These are phyloP conservation scores for Cryptops parisi DNA, from an alignment of 2,888 invertebrate genomes.

Conservation along the genomic window DNA sequence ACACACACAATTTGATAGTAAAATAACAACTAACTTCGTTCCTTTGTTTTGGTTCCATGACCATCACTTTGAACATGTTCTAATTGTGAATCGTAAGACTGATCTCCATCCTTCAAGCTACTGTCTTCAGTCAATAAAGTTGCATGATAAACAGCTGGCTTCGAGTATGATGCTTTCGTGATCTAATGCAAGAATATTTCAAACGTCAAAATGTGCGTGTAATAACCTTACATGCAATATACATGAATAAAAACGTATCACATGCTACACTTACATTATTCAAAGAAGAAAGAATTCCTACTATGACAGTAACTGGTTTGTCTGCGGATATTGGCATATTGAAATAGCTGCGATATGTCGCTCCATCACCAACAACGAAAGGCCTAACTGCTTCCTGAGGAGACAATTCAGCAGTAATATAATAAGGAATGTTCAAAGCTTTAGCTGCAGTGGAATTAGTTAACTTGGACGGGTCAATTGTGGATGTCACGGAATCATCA, in stretches of 20 bases:
- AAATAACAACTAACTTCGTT: too few relatives aligned
- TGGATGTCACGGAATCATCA: conserved; percentile 41
- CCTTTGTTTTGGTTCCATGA: too few relatives aligned
- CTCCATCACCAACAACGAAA: conserved; percentile 63
- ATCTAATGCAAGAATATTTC: conserved; percentile 10
- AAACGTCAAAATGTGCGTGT: neutral
- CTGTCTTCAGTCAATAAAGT: neutral
- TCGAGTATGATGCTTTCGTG: conserved; percentile 19
- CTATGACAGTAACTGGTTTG: conserved; percentile 46
- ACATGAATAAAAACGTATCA: too few relatives aligned
- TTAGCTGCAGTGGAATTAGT: conserved; percentile 51
- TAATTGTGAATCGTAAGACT: too few relatives aligned
- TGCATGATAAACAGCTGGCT: conserved; percentile 2
- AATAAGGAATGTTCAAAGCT: conserved; percentile 55
- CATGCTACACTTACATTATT: conserved; percentile 28
- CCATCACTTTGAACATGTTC: too few relatives aligned
- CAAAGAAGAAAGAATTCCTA: conserved; percentile 54
- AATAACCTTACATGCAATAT: too few relatives aligned
- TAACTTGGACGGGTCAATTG: conserved; percentile 45
- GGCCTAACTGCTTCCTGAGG: conserved; percentile 45
- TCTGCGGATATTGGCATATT: conserved; percentile 56
- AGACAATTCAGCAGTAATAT: conserved; percentile 64
- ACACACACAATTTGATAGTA: too few relatives aligned
- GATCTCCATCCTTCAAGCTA: too few relatives aligned
- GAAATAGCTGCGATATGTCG: conserved; percentile 53